Evolutionary conservation across 2,797 vertebrate species (phyloP).

Genomic region (Sebastiscus albofasciatus): DNA sequence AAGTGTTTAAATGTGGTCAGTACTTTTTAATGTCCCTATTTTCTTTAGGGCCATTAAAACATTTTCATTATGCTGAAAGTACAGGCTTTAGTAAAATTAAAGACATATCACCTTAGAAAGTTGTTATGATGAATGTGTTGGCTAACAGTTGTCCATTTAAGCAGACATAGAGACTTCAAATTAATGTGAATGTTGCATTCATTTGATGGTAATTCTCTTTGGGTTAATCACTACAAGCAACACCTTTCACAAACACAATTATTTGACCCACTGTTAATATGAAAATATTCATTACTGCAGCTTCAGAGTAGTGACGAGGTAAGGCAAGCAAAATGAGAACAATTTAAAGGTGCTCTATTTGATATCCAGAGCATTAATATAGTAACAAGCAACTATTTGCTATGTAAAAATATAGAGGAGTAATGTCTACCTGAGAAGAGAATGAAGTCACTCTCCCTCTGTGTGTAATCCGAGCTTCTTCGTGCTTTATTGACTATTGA

Average conservation of each 20-base stretch:
- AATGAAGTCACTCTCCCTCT: no score
- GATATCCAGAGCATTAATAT: no score
- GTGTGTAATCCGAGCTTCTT: no score
- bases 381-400: no score
- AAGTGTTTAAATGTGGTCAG: not conserved
- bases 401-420: no score
- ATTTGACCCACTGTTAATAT: not conserved
- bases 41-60: not conserved
- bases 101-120: not conserved
- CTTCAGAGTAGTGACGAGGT: not conserved
- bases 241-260: not conserved
- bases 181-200: not conserved
- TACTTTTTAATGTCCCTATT: not conserved
- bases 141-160: not conserved
- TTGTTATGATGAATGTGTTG: not conserved
- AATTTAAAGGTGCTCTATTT: no score
- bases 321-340: not conserved
- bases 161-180: not conserved
- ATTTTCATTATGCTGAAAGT: not conserved
- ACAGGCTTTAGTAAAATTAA: not conserved
- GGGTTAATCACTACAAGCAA: not conserved
- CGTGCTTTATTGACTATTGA: rapidly evolving
- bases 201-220: not conserved
- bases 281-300: not conserved
- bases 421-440: no score